Evolutionary conservation across 2,113 vertebrate genomes (phyloP).

Genomic region (Syngnathus scovelli): DNA sequence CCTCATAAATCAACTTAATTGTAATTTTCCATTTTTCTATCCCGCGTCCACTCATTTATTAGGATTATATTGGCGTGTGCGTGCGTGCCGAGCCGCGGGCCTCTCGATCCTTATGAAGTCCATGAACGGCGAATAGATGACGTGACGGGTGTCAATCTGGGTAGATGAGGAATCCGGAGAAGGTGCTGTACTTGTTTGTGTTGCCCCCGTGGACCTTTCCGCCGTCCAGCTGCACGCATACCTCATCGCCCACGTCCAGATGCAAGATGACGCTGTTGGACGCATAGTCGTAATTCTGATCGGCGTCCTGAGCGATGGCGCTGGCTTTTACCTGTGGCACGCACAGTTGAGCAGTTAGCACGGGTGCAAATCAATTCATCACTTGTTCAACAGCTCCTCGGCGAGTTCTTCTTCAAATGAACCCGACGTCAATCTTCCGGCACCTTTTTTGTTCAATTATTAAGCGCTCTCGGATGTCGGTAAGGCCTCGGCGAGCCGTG

Average conservation of each 20-base stretch:
- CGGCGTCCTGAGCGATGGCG: slow-evolving; percentile 77
- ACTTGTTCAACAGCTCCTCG: slow-evolving; percentile 19
- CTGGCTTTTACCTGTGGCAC: slow-evolving; percentile 74
- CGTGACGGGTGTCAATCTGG: slow-evolving; percentile 72
- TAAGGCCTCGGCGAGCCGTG: slow-evolving; percentile 34
- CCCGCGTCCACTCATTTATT: neutral
- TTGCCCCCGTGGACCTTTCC: slow-evolving; percentile 93
- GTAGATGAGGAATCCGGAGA: slow-evolving; percentile 94
- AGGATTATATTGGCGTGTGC: slow-evolving; percentile 24
- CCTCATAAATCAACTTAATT: slow-evolving; percentile 23
- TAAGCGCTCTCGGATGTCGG: slow-evolving; percentile 18
- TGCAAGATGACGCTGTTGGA: slow-evolving; percentile 93
- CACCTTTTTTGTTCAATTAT: slow-evolving; percentile 21
- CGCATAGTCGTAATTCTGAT: slow-evolving; percentile 93
- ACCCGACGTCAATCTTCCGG: slow-evolving; percentile 2
- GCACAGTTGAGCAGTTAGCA: slow-evolving; percentile 43
- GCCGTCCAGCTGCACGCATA: slow-evolving; percentile 90
- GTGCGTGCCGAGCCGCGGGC: slow-evolving; percentile 26
- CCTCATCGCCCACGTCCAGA: slow-evolving; percentile 90
- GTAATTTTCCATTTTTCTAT: slow-evolving; percentile 24
- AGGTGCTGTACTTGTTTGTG: slow-evolving; percentile 96
- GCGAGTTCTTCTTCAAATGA: neutral
- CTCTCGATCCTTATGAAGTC: slow-evolving; percentile 11
- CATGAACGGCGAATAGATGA: neutral
- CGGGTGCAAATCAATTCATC: slow-evolving; percentile 30